phyloP scores from a whole-genome alignment of 2,113 vertebrate species.

The Erinaceus europaeus region DNA sequence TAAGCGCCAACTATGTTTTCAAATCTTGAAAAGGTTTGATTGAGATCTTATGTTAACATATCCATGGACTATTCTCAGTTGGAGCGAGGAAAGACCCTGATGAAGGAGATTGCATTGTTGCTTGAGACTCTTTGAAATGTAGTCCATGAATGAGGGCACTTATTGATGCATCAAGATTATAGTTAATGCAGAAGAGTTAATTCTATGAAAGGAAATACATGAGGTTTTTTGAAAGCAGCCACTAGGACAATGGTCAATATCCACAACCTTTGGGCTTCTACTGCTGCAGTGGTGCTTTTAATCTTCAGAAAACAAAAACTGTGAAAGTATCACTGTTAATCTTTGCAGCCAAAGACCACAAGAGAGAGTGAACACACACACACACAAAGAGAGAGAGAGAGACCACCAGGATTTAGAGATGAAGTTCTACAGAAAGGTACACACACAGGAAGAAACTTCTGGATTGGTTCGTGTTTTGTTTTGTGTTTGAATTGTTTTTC shows the following conservation, averaged over 20 bases:
- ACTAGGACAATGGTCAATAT: not conserved
- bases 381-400: not conserved
- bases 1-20: not conserved
- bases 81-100: not conserved
- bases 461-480: conserved; percentile 25
- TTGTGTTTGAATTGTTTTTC: conserved; percentile 58
- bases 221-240: not conserved
- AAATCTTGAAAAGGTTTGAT: not conserved
- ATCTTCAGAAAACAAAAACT: not conserved
- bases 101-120: not conserved
- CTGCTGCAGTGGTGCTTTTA: not conserved
- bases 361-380: not conserved
- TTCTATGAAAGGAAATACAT: not conserved
- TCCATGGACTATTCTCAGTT: not conserved
- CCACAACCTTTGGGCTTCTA: not conserved
- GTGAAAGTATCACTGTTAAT: conserved; percentile 50
- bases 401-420: not conserved
- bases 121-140: not conserved
- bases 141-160: not conserved
- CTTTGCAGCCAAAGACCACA: not conserved
- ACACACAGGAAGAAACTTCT: conserved; percentile 58
- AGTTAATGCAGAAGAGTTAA: not conserved
- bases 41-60: not conserved
- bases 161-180: not conserved
- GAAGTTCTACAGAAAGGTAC: not conserved